Conservation (phyloP, 2,888 invertebrate species). For the Stratiomys singularior region DNA sequence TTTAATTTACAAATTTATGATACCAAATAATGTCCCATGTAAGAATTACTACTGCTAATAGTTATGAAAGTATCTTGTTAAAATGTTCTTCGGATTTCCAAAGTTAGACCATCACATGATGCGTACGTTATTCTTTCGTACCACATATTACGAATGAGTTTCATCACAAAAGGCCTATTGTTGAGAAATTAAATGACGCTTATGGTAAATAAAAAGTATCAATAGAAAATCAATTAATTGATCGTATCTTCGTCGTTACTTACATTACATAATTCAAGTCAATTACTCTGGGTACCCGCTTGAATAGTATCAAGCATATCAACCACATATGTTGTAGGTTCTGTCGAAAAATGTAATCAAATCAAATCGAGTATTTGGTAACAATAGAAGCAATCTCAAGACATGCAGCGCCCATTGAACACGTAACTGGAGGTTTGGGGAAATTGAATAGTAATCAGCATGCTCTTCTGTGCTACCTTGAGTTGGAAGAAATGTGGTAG, state of each 20-base stretch:
- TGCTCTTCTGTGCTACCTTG: not conserved
- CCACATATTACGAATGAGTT: too few species aligned
- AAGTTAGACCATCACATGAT: too few species aligned
- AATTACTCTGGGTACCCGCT: not conserved
- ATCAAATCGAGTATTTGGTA: conserved; percentile 40
- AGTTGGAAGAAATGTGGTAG: not conserved
- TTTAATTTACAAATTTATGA: too few species aligned
- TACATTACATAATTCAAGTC: not conserved
- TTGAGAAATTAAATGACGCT: conserved; percentile 23
- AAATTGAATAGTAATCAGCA: conserved; percentile 39
- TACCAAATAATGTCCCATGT: too few species aligned
- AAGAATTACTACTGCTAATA: too few species aligned
- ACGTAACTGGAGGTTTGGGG: conserved; percentile 23
- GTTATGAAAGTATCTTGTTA: too few species aligned
- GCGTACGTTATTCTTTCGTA: too few species aligned
- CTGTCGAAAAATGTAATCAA: conserved; percentile 13
- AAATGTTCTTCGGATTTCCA: too few species aligned
- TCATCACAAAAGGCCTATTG: not conserved
- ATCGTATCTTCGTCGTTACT: not conserved
- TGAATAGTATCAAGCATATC: conserved; percentile 1
- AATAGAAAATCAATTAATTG: conserved; percentile 40
- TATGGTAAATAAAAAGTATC: conserved; percentile 13
- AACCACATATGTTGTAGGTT: conserved; percentile 23
- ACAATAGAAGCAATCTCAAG: conserved; percentile 27
- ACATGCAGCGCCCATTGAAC: conserved; percentile 13